Evolutionary conservation across 1,140 invertebrate genomes (phyloP).

Genomic region (Cherax quadricarinatus): DNA sequence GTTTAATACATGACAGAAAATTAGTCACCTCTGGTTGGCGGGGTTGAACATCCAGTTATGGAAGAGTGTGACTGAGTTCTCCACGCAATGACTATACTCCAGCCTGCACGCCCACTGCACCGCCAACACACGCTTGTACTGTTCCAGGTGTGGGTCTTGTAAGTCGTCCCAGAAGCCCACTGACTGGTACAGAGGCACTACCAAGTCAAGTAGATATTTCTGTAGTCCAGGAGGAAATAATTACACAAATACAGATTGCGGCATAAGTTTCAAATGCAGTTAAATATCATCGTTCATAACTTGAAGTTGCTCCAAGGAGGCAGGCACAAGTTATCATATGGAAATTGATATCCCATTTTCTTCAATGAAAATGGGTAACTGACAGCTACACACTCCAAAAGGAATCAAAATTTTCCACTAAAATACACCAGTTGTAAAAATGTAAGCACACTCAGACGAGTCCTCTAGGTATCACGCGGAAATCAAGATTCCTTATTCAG

Average conservation of each 20-base stretch:
- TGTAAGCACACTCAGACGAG: too few relatives aligned
- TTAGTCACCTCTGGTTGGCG: slow-evolving; percentile 72
- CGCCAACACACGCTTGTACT: slow-evolving; percentile 56
- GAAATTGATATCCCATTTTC: too few relatives aligned
- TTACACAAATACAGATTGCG: neutral
- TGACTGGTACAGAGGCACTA: slow-evolving; percentile 67
- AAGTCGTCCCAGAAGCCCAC: slow-evolving; percentile 68
- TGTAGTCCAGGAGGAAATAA: neutral
- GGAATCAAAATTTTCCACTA: too few relatives aligned
- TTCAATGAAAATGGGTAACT: too few relatives aligned
- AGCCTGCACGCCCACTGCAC: slow-evolving; percentile 68
- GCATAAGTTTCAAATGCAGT: neutral
- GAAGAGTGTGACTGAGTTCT: slow-evolving; percentile 73
- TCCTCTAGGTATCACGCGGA: too few relatives aligned
- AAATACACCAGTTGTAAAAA: too few relatives aligned
- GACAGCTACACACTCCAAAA: too few relatives aligned
- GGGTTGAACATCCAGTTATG: slow-evolving; percentile 75
- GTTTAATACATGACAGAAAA: too few relatives aligned
- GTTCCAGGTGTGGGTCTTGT: slow-evolving; percentile 69
- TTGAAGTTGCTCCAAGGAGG: neutral
- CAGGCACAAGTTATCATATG: neutral
- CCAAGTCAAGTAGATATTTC: slow-evolving; percentile 48
- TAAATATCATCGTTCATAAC: neutral
- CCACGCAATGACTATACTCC: slow-evolving; percentile 74
- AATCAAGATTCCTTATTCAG: too few relatives aligned